These are phyloP conservation scores for Halcyon senegalensis DNA, from an alignment of 2,113 vertebrate genomes.

Conservation along the genomic window DNA sequence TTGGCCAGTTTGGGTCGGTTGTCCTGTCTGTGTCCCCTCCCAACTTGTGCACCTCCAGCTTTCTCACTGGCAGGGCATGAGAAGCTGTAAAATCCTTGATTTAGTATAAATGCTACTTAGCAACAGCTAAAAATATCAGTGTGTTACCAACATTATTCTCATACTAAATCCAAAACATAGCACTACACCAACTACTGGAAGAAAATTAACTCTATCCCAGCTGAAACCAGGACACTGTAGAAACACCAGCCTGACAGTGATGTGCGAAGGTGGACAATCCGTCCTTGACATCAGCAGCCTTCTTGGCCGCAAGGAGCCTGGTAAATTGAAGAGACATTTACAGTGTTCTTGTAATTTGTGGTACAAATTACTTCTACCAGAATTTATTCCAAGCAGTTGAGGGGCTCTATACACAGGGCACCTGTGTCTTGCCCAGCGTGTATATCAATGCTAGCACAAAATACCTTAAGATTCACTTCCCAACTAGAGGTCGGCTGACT, in stretches of 20 bases:
- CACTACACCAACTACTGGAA: not conserved
- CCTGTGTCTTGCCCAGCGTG: accelerated
- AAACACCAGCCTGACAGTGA: not conserved
- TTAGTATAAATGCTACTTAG: not conserved
- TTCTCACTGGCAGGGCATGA: not conserved
- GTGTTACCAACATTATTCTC: not conserved
- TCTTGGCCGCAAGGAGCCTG: not conserved
- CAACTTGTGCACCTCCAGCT: not conserved
- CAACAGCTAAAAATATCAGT: not conserved
- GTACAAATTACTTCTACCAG: not conserved
- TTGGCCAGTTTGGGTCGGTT: not conserved
- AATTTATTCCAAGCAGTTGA: not conserved
- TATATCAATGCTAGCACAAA: not conserved
- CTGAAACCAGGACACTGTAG: not conserved
- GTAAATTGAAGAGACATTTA: not conserved
- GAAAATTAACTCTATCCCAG: not conserved
- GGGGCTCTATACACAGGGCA: not conserved
- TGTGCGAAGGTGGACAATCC: not conserved
- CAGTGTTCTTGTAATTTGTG: not conserved
- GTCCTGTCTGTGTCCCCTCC: not conserved
- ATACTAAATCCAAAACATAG: not conserved
- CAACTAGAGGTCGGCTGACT: not conserved
- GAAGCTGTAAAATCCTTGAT: not conserved
- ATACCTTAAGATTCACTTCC: not conserved
- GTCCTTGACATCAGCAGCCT: not conserved